Conservation (phyloP, 2,888 invertebrate species). For the Teleogryllus oceanicus region DNA sequence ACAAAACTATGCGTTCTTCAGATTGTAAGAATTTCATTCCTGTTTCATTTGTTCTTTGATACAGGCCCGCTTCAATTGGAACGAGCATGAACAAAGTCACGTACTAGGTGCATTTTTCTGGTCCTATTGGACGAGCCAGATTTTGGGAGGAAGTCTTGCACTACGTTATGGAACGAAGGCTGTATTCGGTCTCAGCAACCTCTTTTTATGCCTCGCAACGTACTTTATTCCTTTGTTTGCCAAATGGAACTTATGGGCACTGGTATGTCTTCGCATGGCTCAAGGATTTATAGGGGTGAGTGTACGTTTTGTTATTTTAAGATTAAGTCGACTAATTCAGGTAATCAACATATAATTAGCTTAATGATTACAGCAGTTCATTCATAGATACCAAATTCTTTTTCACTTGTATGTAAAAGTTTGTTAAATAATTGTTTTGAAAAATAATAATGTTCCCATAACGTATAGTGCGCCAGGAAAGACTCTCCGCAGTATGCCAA, state of each 20-base stretch:
- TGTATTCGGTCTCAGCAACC: slow-evolving; percentile 64
- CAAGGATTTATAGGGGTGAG: slow-evolving; percentile 68
- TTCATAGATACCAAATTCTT: no score
- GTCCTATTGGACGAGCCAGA: slow-evolving; percentile 66
- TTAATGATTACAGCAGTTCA: no score
- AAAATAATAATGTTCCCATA: no score
- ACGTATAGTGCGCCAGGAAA: no score
- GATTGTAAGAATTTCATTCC: no score
- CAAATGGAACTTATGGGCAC: slow-evolving; percentile 53
- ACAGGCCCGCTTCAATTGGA: slow-evolving; percentile 54
- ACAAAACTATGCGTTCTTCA: no score
- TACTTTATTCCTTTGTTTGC: slow-evolving; percentile 63
- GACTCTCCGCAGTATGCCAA: no score
- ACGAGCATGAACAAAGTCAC: slow-evolving; percentile 60
- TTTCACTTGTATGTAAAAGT: no score
- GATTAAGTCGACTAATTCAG: no score
- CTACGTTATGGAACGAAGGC: slow-evolving; percentile 67
- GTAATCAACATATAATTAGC: no score
- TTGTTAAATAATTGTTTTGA: no score
- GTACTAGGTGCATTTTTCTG: slow-evolving; percentile 68
- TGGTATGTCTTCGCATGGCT: slow-evolving; percentile 59
- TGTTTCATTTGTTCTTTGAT: no score
- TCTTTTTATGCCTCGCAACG: slow-evolving; percentile 60
- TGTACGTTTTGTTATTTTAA: background rate
- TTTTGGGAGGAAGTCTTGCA: slow-evolving; percentile 68